Evolutionary conservation across 2,113 vertebrate genomes (phyloP).

Genomic region (Phyllostomus hastatus): DNA sequence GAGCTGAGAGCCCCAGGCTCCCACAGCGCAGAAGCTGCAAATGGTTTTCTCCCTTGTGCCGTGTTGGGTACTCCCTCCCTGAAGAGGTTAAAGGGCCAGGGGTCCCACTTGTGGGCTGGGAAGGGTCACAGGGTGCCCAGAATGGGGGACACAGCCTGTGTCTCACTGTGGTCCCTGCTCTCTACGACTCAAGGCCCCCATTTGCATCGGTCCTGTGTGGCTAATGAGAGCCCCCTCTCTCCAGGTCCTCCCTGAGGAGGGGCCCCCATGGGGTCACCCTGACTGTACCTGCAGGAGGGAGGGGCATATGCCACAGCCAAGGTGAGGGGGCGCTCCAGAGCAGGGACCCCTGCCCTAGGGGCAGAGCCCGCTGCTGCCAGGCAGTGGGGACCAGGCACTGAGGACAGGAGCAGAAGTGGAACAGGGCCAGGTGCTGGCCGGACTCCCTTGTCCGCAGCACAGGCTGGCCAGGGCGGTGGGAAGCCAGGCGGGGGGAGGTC

Average conservation of each 20-base stretch:
- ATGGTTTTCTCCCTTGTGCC: too few relatives aligned
- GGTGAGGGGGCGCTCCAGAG: neutral
- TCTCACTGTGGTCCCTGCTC: neutral
- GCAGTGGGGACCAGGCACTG: neutral
- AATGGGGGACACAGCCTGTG: neutral
- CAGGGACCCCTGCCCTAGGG: too few relatives aligned
- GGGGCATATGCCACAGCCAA: too few relatives aligned
- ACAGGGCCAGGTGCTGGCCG: rapidly evolving
- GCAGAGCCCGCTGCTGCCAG: neutral
- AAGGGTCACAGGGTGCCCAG: neutral
- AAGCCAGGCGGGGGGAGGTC: neutral
- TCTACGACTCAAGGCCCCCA: neutral
- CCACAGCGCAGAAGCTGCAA: neutral
- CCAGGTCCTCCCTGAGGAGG: neutral
- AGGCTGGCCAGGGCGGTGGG: neutral
- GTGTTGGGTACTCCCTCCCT: neutral
- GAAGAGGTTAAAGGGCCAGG: neutral
- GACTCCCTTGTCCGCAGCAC: neutral
- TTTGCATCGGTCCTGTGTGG: neutral
- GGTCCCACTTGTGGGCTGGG: neutral
- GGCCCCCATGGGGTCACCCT: neutral
- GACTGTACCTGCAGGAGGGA: neutral
- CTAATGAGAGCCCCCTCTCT: neutral
- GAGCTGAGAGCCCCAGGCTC: neutral
- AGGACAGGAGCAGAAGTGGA: neutral